A percentile compares a stretch with the other conserved stretches of the same genome.
phyloP scores from a whole-genome alignment of 2,888 invertebrate species.

The Pseudococcus viburni region DNA sequence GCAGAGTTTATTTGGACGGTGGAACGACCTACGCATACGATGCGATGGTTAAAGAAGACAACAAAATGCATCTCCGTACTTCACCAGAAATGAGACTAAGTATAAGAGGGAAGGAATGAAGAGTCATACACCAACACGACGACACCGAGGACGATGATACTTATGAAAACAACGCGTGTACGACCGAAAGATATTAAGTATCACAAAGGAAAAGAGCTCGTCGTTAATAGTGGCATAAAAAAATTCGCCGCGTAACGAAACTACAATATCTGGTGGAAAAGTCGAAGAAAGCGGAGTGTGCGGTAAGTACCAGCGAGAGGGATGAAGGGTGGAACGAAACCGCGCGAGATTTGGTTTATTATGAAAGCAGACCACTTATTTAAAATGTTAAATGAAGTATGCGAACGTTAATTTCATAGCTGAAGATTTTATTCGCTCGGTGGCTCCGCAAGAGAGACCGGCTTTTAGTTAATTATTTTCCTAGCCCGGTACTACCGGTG shows the following conservation, averaged over 20 bases:
- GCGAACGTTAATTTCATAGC: constrained; percentile 38
- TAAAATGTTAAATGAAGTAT: constrained; percentile 50
- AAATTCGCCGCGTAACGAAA: neutral
- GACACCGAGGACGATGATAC: neutral
- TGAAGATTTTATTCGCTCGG: constrained; percentile 50
- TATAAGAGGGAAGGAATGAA: neutral
- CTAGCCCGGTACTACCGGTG: neutral
- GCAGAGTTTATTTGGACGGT: neutral
- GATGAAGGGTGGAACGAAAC: neutral
- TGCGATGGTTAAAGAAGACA: constrained; percentile 9
- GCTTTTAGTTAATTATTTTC: constrained; percentile 37
- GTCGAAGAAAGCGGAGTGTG: neutral
- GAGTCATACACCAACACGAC: neutral
- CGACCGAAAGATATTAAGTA: constrained; percentile 52
- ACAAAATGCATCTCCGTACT: constrained; percentile 21
- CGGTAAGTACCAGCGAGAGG: neutral
- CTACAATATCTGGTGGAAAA: neutral
- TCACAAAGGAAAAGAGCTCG: constrained; percentile 36
- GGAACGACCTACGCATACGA: neutral
- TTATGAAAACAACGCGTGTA: constrained; percentile 52
- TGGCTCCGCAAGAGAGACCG: neutral
- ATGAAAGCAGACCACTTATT: constrained; percentile 41
- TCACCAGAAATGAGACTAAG: neutral
- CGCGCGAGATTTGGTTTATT: constrained; percentile 43
- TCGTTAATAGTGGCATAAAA: constrained; percentile 39